Evolutionary conservation across 2,113 vertebrate genomes (phyloP).

Genomic region (Crocuta crocuta): DNA sequence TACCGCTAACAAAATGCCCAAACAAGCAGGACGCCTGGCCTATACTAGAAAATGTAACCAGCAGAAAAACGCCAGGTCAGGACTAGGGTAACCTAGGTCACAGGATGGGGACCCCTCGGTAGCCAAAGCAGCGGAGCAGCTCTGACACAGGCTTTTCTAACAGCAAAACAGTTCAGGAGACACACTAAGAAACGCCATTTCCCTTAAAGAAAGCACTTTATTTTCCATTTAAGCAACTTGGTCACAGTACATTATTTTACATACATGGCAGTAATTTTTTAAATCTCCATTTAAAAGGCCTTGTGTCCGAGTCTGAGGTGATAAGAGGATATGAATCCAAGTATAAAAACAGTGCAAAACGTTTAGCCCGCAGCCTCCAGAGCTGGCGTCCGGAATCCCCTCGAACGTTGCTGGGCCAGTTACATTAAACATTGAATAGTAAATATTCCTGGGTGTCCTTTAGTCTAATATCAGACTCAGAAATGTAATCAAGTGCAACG

Average conservation of each 20-base stretch:
- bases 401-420: not conserved
- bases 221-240: constrained; percentile 70
- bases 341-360: constrained; percentile 71
- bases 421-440: constrained; percentile 31
- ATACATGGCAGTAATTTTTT: constrained; percentile 70
- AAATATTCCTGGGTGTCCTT: constrained; percentile 26
- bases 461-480: constrained; percentile 34
- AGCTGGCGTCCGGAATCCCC: not conserved
- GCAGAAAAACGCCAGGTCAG: not conserved
- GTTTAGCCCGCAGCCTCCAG: constrained; percentile 2
- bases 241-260: constrained; percentile 75
- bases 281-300: constrained; percentile 73
- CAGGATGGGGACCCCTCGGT: not conserved
- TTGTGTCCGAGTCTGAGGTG: constrained; percentile 68
- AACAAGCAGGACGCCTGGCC: not conserved
- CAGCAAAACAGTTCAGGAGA: not conserved
- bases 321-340: constrained; percentile 46
- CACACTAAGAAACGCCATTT: constrained; percentile 22
- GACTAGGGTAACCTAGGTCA: not conserved
- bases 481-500: constrained; percentile 53
- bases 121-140: not conserved
- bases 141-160: not conserved
- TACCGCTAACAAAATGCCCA: not conserved
- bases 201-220: constrained; percentile 77
- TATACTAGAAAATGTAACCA: not conserved